Percentiles rank a stretch among this genome's conserved stretches.
phyloP scores from a whole-genome alignment of 2,113 vertebrate genomes.

The Callocephalon fimbriatum region DNA sequence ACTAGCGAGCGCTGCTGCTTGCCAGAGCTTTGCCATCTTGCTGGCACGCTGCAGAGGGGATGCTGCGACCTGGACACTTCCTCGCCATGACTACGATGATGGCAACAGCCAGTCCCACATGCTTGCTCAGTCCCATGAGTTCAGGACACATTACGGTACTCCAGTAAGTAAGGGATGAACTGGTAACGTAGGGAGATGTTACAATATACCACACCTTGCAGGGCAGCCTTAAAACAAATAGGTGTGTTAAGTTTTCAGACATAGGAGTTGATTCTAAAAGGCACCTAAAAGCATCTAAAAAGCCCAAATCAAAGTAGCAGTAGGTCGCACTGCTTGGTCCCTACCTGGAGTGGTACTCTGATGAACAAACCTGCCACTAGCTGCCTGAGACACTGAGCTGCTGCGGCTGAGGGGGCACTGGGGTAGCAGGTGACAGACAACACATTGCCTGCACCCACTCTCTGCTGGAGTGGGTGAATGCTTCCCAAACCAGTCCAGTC shows the following conservation, averaged over 20 bases:
- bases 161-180: neutral
- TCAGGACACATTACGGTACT: neutral
- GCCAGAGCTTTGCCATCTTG: neutral
- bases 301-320: neutral
- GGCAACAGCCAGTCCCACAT: neutral
- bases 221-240: neutral
- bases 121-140: neutral
- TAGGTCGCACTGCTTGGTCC: fast-evolving
- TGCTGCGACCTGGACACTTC: neutral
- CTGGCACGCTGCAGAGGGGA: fast-evolving
- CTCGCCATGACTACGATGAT: fast-evolving
- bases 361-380: neutral
- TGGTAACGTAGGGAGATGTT: fast-evolving
- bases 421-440: neutral
- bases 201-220: fast-evolving
- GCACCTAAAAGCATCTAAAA: neutral
- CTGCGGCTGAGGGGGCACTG: neutral
- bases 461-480: fast-evolving
- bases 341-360: fast-evolving
- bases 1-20: fast-evolving
- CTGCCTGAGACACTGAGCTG: neutral
- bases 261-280: neutral
- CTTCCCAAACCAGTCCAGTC: neutral
- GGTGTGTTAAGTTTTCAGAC: neutral
- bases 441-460: fast-evolving